These are phyloP conservation scores for Bovichtus variegatus DNA, from an alignment of 2,797 vertebrate genomes.

Conservation along the genomic window DNA sequence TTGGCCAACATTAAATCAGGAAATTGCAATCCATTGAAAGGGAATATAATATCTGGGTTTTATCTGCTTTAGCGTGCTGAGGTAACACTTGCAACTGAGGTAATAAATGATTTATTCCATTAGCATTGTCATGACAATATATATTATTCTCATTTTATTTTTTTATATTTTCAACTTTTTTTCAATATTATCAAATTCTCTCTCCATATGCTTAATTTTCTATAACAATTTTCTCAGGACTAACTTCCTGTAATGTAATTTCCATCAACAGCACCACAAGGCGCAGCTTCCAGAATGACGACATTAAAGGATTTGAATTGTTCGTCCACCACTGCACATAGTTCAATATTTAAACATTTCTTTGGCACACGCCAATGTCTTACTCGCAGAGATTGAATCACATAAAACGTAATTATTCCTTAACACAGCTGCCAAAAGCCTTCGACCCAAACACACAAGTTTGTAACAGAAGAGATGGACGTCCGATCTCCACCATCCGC, in stretches of 20 bases:
- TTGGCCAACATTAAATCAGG: background rate
- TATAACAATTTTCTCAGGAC: no score
- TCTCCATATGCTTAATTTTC: background rate
- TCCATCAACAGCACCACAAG: background rate
- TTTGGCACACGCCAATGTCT: background rate
- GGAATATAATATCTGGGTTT: background rate
- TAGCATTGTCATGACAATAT: background rate
- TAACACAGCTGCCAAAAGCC: constrained; percentile 29
- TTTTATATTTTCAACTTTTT: background rate
- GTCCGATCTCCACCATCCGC: background rate
- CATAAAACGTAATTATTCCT: constrained; percentile 33
- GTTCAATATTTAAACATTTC: constrained; percentile 4
- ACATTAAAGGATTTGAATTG: background rate
- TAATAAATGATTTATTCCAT: background rate
- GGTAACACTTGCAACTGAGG: no score
- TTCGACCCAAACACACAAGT: constrained; percentile 20
- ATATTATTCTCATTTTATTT: background rate
- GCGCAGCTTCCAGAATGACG: background rate
- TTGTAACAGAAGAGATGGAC: constrained; percentile 45
- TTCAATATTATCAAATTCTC: background rate
- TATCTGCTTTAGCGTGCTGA: background rate
- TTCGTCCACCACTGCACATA: background rate
- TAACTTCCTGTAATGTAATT: background rate
- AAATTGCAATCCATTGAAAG: background rate
- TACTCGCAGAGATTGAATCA: constrained; percentile 15